These are phyloP conservation scores for Sander vitreus DNA, from an alignment of 2,113 vertebrate genomes.

Conservation along the genomic window DNA sequence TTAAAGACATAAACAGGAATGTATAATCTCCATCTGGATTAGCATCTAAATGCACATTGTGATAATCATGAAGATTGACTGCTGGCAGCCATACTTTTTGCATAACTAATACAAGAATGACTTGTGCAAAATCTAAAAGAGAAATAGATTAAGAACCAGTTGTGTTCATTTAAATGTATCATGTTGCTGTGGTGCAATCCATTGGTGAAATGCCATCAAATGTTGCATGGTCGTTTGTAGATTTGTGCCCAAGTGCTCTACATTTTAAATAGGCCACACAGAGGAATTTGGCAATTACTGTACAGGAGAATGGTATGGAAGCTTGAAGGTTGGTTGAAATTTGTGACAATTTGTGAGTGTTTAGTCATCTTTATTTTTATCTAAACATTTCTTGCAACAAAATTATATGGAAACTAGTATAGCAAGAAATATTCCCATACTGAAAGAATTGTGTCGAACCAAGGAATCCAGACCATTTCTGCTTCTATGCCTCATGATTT, in stretches of 20 bases:
- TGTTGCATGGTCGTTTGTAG: background rate
- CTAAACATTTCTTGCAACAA: background rate
- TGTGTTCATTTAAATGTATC: background rate
- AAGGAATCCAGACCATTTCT: background rate
- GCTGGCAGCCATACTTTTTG: background rate
- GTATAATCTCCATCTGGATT: background rate
- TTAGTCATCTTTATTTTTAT: background rate
- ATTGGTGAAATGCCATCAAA: background rate
- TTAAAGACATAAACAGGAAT: background rate
- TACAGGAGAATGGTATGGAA: background rate
- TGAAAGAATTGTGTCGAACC: background rate
- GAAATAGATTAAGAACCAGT: background rate
- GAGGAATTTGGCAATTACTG: background rate
- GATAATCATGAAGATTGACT: background rate
- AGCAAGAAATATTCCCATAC: background rate
- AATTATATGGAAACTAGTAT: no score
- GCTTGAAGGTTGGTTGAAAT: background rate
- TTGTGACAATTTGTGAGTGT: background rate
- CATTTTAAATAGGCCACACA: background rate
- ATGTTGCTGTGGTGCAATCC: background rate
- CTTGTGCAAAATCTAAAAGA: background rate
- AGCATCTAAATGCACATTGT: background rate
- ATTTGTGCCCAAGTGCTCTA: background rate
- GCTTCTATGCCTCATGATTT: background rate
- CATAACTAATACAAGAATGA: background rate